Base-by-base conservation (phyloP, 2,888 invertebrate species). In the Sthenelais limicola region DNA sequence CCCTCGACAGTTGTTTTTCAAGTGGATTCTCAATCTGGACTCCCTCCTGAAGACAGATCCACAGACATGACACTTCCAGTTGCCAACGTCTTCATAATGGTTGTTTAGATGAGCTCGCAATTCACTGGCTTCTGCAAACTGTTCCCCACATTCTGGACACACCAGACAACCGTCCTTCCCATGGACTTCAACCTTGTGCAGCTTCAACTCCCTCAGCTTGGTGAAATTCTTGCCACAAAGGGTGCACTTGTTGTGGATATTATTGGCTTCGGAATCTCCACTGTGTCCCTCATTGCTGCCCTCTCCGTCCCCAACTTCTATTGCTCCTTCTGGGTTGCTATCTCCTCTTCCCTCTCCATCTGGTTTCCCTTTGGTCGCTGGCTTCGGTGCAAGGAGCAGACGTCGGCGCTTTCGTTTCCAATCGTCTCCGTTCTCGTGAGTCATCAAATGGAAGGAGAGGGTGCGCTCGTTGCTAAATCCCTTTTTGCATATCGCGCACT, bases 61-160 rank as follows among this genome's bases (percentile, higher is more conserved):
- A 38, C 62, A 62, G 21, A 62, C 1, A 21, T 62, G 62, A 24
- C 62, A 62, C 38, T 62, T 62, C 62, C 62, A 62, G n/a, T n/a
- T n/a, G n/a, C 26, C 26, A 35, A 35, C 35, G 38, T 35, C 35
- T 26, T 43, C 35, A 12, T 26, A 18, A 7, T 62, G 62, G 12
- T 35, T 9, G 21, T 38, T 35, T 3, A 62, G 35, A 24, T 62
- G 62, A n/a, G 35, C 62, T 26, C 26, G 24, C 15, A 62, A 9
- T 12, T 38, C 21, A 24, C 43, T 43, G 15, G 38, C 62, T 38
- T 3, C 26, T 9, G 35, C 62, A 18, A 62, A 62, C 12, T 26
- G 38, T 28, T 62, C 62, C 35, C 43, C 38, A 24, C 62, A 62
- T 21, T 62, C 62, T 21, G 62, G 62, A 62, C 62, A 62, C 38